A percentile compares a stretch with the other conserved stretches of the same genome.
Evolutionary conservation across 2,797 vertebrate species (phyloP).

Genomic region (Sciurus carolinensis): DNA sequence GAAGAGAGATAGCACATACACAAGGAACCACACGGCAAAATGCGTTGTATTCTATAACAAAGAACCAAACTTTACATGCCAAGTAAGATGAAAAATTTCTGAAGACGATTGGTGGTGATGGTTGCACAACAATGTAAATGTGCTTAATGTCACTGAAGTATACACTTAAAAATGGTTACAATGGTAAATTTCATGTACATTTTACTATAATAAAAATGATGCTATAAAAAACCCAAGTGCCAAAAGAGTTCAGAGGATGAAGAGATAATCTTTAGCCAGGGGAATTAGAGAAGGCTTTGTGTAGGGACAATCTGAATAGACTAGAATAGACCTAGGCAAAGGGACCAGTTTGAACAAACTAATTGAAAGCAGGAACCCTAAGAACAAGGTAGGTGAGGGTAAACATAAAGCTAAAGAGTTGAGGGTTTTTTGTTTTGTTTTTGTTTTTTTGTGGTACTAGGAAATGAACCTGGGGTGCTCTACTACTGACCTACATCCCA

Average conservation of each 20-base stretch:
- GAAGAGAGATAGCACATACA: neutral
- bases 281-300: neutral
- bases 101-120: neutral
- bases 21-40: neutral
- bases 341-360: neutral
- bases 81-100: conserved; percentile 21
- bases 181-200: neutral
- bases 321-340: neutral
- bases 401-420: neutral
- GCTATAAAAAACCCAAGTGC: conserved; percentile 29
- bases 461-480: too few species aligned
- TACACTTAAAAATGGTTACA: conserved; percentile 7
- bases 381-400: neutral
- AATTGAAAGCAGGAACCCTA: neutral
- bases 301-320: neutral
- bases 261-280: neutral
- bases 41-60: neutral
- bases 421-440: too few species aligned
- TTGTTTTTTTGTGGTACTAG: too few species aligned
- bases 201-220: conserved; percentile 4
- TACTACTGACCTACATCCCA: too few species aligned
- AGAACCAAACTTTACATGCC: neutral
- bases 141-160: neutral
- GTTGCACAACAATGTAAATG: neutral
- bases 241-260: neutral